These are phyloP conservation scores for Dasysyrphus albostriatus DNA, from an alignment of 2,888 invertebrate genomes.

Conservation along the genomic window DNA sequence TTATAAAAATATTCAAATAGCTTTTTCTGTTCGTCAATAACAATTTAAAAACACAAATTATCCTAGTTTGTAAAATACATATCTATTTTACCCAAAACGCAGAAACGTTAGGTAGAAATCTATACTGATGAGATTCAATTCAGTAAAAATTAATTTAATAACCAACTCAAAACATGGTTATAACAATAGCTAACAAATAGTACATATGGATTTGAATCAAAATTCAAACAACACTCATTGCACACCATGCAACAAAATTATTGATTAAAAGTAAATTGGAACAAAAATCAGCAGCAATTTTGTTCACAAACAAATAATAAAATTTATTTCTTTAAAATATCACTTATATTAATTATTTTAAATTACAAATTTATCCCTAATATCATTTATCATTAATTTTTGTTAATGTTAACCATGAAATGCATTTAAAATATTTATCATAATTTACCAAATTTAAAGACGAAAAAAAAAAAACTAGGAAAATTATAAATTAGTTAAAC, in stretches of 20 bases:
- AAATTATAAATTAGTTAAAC: slow-evolving; percentile 50
- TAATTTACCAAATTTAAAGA: not conserved
- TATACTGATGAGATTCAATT: too few relatives aligned
- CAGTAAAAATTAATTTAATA: too few relatives aligned
- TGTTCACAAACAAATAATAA: not conserved
- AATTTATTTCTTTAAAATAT: not conserved
- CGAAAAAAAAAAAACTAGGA: not conserved
- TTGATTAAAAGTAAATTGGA: not conserved
- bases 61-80: too few relatives aligned
- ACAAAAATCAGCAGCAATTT: not conserved
- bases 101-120: too few relatives aligned
- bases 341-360: not conserved
- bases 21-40: too few relatives aligned
- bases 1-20: too few relatives aligned
- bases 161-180: not conserved
- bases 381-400: not conserved
- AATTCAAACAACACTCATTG: not conserved
- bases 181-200: not conserved
- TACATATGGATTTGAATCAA: not conserved
- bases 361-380: slow-evolving; percentile 1
- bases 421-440: not conserved
- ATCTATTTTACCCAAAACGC: too few relatives aligned
- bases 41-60: too few relatives aligned
- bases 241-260: slow-evolving; percentile 9
- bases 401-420: slow-evolving; percentile 4